These are phyloP conservation scores for Elachura formosa DNA, from an alignment of 2,113 vertebrate species.

Conservation along the genomic window DNA sequence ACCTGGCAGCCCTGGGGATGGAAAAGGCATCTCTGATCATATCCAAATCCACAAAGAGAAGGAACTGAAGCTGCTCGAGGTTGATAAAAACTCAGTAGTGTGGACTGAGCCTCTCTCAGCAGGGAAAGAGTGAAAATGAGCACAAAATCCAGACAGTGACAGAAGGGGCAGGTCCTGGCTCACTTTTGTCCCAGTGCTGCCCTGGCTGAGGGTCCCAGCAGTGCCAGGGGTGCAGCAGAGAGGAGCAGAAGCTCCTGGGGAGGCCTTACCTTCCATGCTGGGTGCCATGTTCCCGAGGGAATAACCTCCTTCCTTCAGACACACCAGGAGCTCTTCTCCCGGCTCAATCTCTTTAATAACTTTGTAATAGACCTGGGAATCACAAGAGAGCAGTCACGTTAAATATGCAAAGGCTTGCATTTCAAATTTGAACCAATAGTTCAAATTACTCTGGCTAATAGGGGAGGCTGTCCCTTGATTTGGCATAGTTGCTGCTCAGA, in stretches of 20 bases:
- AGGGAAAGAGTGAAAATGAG: not conserved
- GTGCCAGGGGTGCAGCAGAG: not conserved
- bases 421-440: not conserved
- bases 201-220: not conserved
- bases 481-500: not conserved
- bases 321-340: conserved; percentile 94
- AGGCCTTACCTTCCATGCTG: conserved; percentile 90
- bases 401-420: not conserved
- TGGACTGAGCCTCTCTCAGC: not conserved
- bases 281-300: conserved; percentile 89
- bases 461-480: not conserved
- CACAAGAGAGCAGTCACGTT: conserved; percentile 16
- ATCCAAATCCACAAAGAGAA: not conserved
- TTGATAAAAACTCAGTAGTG: not conserved
- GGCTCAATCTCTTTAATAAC: conserved; percentile 93
- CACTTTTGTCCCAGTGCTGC: not conserved
- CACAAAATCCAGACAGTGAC: not conserved
- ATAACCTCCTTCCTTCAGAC: conserved; percentile 91
- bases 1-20: not conserved
- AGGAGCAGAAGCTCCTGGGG: not conserved
- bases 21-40: not conserved
- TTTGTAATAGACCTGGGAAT: conserved; percentile 89
- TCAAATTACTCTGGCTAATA: not conserved
- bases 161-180: not conserved
- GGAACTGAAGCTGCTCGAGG: not conserved